phyloP scores from a whole-genome alignment of 2,888 invertebrate species.

The Drosophila diplacantha region DNA sequence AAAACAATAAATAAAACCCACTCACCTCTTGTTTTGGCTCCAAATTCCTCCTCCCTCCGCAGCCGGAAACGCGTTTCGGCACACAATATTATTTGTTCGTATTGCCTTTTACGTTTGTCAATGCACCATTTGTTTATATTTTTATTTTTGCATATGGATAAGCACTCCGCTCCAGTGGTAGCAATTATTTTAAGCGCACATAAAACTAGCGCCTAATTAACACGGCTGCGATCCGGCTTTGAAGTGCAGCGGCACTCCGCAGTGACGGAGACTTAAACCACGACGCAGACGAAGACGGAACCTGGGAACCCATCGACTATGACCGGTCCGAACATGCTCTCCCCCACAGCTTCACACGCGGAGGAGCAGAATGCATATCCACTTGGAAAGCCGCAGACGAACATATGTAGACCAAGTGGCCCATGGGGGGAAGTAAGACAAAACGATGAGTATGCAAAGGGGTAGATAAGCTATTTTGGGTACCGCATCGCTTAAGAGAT shows the following conservation, averaged over 20 bases:
- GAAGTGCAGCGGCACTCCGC: conserved; percentile 56
- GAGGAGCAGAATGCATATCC: background rate
- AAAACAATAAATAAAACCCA: conserved; percentile 35
- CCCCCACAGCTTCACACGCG: conserved; percentile 19
- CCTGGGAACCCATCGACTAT: conserved; percentile 31
- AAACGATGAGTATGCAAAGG: conserved; percentile 16
- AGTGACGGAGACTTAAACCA: background rate
- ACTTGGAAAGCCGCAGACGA: background rate
- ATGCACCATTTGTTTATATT: conserved; percentile 48
- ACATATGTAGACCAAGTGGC: conserved; percentile 8
- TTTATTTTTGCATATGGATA: conserved; percentile 27
- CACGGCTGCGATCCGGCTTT: conserved; percentile 51
- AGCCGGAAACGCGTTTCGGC: conserved; percentile 13
- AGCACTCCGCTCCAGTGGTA: conserved; percentile 44
- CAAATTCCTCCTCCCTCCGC: conserved; percentile 18
- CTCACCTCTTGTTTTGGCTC: conserved; percentile 31
- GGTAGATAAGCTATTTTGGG: background rate
- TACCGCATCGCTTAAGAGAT: too few relatives aligned
- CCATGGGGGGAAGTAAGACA: conserved; percentile 2
- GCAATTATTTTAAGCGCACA: conserved; percentile 69
- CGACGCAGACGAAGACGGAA: conserved; percentile 5
- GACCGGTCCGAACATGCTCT: conserved; percentile 33
- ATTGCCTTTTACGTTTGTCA: conserved; percentile 40
- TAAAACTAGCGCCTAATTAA: conserved; percentile 61
- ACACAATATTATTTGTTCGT: conserved; percentile 19